Evolutionary conservation across 2,888 invertebrate genomes (phyloP), one percentile per base, ranked within the genome.

Genomic region (Meteorus cinctellus): DNA sequence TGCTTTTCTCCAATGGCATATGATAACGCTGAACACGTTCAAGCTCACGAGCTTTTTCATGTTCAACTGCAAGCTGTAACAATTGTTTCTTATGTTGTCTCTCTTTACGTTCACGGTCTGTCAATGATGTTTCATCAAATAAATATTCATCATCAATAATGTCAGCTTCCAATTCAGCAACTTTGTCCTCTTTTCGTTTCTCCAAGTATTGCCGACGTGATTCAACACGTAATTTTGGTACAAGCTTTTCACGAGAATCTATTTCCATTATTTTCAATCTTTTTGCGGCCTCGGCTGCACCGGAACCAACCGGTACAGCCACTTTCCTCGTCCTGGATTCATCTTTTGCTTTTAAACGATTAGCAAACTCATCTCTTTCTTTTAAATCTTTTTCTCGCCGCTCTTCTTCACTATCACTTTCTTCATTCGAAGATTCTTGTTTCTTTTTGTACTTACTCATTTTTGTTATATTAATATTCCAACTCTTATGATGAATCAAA

Each of bases 121-220:
- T 97, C 81, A 99, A 91, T 95, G 95, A 92, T 87, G 94, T 93
- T 80, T 96, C 96, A 72, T 96, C 95, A 90, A 98, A 99, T 0
- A 98, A 92, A 87, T 96, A 97, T 90, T 98, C 98, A 91, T 99
- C 99, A 90, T 99, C 99, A 66, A 94, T 91, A 76, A 99, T 96
- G 86, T 98, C 98, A 6, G 95, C 96, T 90, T 98, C 98, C 70
- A 99, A 90, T 89, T 99, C 98, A 12, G 95, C 94, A 48, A 99
- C 93, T 91, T 99, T 99, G 87, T 99, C 99, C 76, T 96, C 97
- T 90, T 98, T 98, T 65, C 99, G 92, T 89, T 99, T 99, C 87
- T 96, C 96, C 82, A 99, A 92, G 89, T 99, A 99, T 85, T 97
- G 96, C 66, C 98, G 91, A 34, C 99, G 93, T 0, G 99, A 98